Conservation (phyloP, 2,113 vertebrate species). For the Myanophis thanlyinensis region DNA sequence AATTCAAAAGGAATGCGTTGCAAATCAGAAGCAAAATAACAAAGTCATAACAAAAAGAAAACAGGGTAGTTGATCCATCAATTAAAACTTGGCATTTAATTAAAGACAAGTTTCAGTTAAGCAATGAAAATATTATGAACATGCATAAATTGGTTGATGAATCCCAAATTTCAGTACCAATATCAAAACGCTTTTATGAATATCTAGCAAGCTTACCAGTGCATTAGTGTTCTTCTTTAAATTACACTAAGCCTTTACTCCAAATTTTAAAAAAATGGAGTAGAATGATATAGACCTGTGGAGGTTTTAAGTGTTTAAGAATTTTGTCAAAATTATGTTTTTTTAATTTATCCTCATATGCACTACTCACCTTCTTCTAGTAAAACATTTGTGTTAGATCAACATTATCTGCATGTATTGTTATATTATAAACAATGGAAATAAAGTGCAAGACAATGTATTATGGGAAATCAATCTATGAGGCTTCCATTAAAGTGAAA, state of each 20-base stretch:
- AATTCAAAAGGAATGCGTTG: background rate
- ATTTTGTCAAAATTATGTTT: background rate
- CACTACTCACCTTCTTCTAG: background rate
- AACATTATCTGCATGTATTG: background rate
- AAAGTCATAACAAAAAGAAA: background rate
- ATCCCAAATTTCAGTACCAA: background rate
- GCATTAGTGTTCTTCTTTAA: background rate
- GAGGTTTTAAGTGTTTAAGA: background rate
- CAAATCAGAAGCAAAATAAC: background rate
- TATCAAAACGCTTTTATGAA: background rate
- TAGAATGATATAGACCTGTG: background rate
- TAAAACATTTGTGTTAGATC: background rate
- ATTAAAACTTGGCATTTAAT: background rate
- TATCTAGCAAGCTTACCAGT: background rate
- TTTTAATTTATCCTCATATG: background rate
- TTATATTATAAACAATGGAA: background rate
- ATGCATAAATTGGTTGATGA: background rate
- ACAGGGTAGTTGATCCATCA: background rate
- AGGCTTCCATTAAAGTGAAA: background rate
- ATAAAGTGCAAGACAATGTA: background rate
- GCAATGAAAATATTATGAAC: background rate
- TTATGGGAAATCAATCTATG: background rate
- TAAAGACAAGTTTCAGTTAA: background rate
- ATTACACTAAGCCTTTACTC: background rate
- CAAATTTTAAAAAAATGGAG: background rate